Percentiles rank a stretch among this genome's conserved stretches.
Evolutionary conservation across 2,113 vertebrate genomes (phyloP).

Genomic region (Neotragus moschatus): DNA sequence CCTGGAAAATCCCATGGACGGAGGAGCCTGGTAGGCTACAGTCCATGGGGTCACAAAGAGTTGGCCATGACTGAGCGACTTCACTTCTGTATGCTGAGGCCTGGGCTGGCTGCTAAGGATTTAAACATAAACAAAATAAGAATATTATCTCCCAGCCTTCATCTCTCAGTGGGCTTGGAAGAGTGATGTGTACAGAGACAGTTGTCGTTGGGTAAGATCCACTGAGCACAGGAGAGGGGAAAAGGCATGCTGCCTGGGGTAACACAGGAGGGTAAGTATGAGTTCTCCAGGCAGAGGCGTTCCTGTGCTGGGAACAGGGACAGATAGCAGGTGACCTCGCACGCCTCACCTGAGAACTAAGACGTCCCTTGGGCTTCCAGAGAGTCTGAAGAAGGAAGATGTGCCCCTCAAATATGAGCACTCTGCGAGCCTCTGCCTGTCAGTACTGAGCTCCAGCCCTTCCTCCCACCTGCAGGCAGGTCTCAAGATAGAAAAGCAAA

Average conservation of each 20-base stretch:
- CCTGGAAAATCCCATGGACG: too few relatives aligned
- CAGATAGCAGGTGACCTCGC: background rate
- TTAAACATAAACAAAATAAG: conserved; percentile 19
- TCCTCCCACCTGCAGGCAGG: background rate
- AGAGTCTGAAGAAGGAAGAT: background rate
- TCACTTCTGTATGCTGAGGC: background rate
- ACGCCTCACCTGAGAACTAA: background rate
- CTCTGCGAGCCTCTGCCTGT: background rate
- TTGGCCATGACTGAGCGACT: too few relatives aligned
- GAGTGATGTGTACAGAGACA: background rate
- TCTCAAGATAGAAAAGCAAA: conserved; percentile 1
- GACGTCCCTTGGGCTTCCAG: background rate
- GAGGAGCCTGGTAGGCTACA: too few relatives aligned
- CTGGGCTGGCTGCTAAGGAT: background rate
- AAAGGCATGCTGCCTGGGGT: background rate
- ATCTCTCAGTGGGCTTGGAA: background rate
- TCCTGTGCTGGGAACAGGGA: background rate
- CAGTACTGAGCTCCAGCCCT: background rate
- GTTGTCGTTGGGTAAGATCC: background rate
- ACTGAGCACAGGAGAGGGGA: background rate
- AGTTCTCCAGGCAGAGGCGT: background rate
- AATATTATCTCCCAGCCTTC: background rate
- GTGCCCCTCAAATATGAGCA: background rate
- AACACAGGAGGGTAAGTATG: background rate
- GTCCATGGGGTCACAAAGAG: too few relatives aligned